Evolutionary conservation across 2,888 invertebrate genomes (phyloP).

Genomic region (Sphaeridia pumilis): DNA sequence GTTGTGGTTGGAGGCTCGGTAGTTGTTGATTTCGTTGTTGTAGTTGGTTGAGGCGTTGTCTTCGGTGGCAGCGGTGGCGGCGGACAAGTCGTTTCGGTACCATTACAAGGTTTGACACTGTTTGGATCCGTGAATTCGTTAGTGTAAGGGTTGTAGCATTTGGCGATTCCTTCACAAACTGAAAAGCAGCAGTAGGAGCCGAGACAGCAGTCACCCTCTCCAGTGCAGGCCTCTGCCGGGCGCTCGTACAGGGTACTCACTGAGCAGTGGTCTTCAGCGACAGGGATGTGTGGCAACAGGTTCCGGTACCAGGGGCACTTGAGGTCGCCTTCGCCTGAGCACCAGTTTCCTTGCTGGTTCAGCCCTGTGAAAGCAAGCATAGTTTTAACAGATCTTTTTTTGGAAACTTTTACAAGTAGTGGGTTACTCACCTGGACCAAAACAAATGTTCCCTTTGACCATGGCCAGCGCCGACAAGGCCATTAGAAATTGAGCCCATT

Average conservation of each 20-base stretch:
- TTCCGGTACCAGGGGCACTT: constrained; percentile 16
- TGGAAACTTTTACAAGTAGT: too few species aligned
- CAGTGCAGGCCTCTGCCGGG: constrained; percentile 5
- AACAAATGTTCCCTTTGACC: too few species aligned
- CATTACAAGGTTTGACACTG: constrained; percentile 1
- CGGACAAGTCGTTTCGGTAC: background rate
- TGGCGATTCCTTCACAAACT: constrained; percentile 15
- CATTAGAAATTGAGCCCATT: too few species aligned
- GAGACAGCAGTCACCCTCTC: constrained; percentile 11
- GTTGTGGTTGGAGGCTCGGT: background rate
- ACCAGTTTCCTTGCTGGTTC: background rate
- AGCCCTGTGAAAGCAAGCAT: background rate
- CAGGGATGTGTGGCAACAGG: constrained; percentile 9
- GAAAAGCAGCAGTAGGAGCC: constrained; percentile 16
- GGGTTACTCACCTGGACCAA: too few species aligned
- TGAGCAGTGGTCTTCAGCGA: constrained; percentile 3
- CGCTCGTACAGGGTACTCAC: background rate
- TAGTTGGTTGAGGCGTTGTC: background rate
- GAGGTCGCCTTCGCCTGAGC: constrained; percentile 4
- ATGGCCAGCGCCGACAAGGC: too few species aligned
- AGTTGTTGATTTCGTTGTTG: background rate
- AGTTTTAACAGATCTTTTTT: too few species aligned
- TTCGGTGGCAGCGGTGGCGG: background rate
- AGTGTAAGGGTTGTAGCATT: constrained; percentile 17
- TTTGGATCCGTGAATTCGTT: constrained; percentile 16